A percentile compares a stretch with the other conserved stretches of the same genome.
Conservation (phyloP, 1,140 invertebrate genomes). For the Drosophila novamexicana region DNA sequence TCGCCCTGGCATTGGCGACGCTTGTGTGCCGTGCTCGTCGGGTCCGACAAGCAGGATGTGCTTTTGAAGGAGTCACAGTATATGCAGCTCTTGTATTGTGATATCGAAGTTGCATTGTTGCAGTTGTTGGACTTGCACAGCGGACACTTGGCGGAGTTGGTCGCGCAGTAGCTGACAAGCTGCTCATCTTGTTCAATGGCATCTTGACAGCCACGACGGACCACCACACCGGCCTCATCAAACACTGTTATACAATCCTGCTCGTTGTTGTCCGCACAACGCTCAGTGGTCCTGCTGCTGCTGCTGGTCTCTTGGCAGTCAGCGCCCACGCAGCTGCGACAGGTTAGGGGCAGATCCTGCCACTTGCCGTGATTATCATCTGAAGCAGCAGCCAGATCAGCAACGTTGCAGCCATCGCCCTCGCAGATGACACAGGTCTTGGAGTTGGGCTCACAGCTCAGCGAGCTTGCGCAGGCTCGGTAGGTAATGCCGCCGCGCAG, state of each 20-base stretch:
- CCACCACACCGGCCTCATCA: slow-evolving; percentile 41
- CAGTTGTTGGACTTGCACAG: slow-evolving; percentile 77
- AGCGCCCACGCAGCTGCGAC: slow-evolving; percentile 49
- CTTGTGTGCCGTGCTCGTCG: slow-evolving; percentile 40
- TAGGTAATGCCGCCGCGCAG: slow-evolving; percentile 61
- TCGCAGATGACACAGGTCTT: slow-evolving; percentile 62
- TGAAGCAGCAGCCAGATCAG: slow-evolving; percentile 42
- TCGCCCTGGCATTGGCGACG: slow-evolving; percentile 68
- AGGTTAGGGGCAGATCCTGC: slow-evolving; percentile 76
- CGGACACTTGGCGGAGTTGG: slow-evolving; percentile 50
- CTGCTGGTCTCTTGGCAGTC: slow-evolving; percentile 27
- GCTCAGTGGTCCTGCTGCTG: not conserved
- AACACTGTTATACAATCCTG: slow-evolving; percentile 79
- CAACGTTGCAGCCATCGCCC: slow-evolving; percentile 68
- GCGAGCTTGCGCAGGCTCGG: slow-evolving; percentile 57
- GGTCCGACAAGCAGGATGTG: slow-evolving; percentile 51
- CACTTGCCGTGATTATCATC: slow-evolving; percentile 77
- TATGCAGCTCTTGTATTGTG: slow-evolving; percentile 63
- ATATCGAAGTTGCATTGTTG: slow-evolving; percentile 55
- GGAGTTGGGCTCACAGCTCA: slow-evolving; percentile 62
- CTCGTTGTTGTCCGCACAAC: slow-evolving; percentile 67
- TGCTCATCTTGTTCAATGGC: slow-evolving; percentile 33
- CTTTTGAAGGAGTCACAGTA: slow-evolving; percentile 74
- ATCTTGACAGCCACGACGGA: slow-evolving; percentile 66
- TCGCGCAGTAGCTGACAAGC: slow-evolving; percentile 44